Evolutionary conservation across 2,888 invertebrate species (phyloP).

Genomic region (Tetanocera ferruginea): DNA sequence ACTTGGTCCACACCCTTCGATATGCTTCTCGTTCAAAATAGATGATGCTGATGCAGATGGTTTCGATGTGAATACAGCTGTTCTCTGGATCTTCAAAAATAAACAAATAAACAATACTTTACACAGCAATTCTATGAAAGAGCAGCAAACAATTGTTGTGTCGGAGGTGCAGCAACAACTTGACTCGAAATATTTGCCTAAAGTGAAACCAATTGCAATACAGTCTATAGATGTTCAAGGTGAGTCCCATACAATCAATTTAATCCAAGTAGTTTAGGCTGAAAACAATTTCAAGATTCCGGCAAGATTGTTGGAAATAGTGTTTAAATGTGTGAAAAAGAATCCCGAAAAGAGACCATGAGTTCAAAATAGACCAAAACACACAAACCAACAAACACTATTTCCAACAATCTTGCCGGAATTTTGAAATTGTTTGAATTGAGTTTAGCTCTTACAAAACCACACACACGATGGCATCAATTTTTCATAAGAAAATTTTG

Average conservation of each 20-base stretch:
- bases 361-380: not conserved
- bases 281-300: too few relatives aligned
- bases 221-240: slow-evolving; percentile 81
- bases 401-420: too few relatives aligned
- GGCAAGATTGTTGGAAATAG: too few relatives aligned
- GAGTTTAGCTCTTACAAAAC: too few relatives aligned
- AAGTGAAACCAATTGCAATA: slow-evolving; percentile 84
- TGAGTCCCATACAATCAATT: slow-evolving; percentile 59
- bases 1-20: slow-evolving; percentile 73
- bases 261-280: not conserved
- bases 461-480: too few relatives aligned
- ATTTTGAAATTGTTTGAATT: too few relatives aligned
- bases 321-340: not conserved
- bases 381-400: too few relatives aligned
- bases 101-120: slow-evolving; percentile 51
- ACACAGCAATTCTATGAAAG: slow-evolving; percentile 47
- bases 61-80: slow-evolving; percentile 82
- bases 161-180: slow-evolving; percentile 85
- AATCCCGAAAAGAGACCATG: not conserved
- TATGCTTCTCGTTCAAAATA: slow-evolving; percentile 83
- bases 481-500: too few relatives aligned
- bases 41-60: slow-evolving; percentile 81
- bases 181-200: slow-evolving; percentile 77
- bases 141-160: slow-evolving; percentile 79
- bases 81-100: slow-evolving; percentile 84